phyloP scores from a whole-genome alignment of 2,888 invertebrate species.

The Lycocerus yunnanus region DNA sequence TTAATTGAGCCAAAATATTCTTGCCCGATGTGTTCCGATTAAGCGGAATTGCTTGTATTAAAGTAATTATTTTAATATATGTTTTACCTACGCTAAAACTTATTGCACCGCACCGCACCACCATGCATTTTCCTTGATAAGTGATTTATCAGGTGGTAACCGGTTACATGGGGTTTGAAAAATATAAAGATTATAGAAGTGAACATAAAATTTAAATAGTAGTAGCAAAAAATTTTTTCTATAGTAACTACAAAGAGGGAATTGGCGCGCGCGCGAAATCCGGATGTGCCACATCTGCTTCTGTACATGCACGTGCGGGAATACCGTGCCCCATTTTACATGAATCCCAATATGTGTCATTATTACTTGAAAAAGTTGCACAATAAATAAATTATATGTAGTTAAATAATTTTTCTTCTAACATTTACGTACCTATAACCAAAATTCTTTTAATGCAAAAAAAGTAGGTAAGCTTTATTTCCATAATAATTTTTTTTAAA shows the following conservation, averaged over 20 bases:
- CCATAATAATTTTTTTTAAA: no score
- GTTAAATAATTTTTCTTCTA: background rate
- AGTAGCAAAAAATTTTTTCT: conserved; percentile 11
- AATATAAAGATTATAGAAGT: background rate
- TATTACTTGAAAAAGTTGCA: background rate
- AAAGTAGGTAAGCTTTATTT: no score
- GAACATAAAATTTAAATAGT: background rate
- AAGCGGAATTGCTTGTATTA: no score
- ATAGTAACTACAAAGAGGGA: conserved; percentile 10
- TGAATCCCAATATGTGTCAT: conserved; percentile 14
- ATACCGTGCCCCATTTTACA: conserved; percentile 13
- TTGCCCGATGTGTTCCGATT: no score
- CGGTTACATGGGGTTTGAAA: conserved; percentile 4
- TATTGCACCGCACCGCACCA: background rate
- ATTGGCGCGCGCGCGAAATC: conserved; percentile 32
- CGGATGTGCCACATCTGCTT: conserved; percentile 39
- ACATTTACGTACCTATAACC: background rate
- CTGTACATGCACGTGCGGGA: conserved; percentile 33
- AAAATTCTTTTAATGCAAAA: background rate
- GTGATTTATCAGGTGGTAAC: background rate
- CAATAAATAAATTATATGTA: background rate
- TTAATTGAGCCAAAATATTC: no score
- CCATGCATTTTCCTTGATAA: background rate
- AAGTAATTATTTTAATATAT: no score
- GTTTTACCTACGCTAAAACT: no score